These are phyloP conservation scores for Calliopum simillimum DNA, from an alignment of 2,888 invertebrate genomes.

Conservation along the genomic window DNA sequence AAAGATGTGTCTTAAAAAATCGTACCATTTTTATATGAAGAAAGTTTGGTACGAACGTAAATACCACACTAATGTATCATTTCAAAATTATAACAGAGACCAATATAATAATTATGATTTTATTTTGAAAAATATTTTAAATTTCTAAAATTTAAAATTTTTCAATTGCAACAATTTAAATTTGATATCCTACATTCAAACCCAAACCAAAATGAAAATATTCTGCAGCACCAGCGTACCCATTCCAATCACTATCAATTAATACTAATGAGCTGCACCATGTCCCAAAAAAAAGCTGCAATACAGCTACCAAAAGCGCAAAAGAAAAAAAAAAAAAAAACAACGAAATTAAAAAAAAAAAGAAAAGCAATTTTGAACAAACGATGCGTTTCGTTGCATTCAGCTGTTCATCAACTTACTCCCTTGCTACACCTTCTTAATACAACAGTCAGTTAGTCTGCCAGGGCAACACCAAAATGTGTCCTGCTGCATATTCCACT, in stretches of 20 bases:
- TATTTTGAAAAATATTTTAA: too few species aligned
- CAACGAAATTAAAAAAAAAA: background rate
- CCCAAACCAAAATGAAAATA: background rate
- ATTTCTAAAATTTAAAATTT: too few species aligned
- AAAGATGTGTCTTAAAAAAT: too few species aligned
- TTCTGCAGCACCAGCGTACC: background rate
- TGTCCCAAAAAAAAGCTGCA: background rate
- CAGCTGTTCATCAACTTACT: slow-evolving; percentile 4
- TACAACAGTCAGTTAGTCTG: background rate
- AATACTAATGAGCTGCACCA: slow-evolving; percentile 24
- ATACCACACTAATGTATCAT: too few species aligned
- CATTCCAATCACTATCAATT: slow-evolving; percentile 3
- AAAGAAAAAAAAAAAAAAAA: background rate
- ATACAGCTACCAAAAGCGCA: background rate
- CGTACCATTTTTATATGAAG: too few species aligned
- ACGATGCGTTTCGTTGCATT: slow-evolving; percentile 49
- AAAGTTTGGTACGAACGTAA: background rate
- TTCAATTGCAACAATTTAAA: background rate
- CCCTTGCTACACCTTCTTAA: background rate
- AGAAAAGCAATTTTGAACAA: slow-evolving; percentile 34
- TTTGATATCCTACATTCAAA: background rate
- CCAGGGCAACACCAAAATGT: background rate
- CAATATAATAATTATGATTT: too few species aligned
- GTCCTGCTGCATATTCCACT: slow-evolving; percentile 12
- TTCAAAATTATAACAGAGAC: too few species aligned